Percentiles rank a stretch among this genome's conserved stretches.
phyloP scores from a whole-genome alignment of 2,888 invertebrate species.

The Acronicta alni region DNA sequence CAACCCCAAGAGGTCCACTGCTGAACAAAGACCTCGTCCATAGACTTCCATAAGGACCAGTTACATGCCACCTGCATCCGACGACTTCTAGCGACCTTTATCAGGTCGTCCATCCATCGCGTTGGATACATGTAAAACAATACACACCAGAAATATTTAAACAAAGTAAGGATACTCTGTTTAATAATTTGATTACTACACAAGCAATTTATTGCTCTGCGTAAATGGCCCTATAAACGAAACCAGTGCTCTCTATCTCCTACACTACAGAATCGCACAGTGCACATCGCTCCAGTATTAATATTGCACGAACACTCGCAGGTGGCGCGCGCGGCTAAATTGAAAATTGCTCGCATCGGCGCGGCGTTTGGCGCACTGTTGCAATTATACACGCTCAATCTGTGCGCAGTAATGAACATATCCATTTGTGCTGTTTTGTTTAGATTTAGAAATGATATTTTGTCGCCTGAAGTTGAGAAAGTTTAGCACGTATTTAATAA shows the following conservation, averaged over 20 bases:
- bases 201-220: background rate
- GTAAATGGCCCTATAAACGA: background rate
- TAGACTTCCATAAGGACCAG: too few species aligned
- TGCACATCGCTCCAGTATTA: conserved; percentile 63
- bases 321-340: conserved; percentile 67
- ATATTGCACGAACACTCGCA: conserved; percentile 68
- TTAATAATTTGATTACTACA: too few species aligned
- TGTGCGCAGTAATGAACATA: conserved; percentile 35
- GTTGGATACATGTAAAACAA: too few species aligned
- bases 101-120: too few species aligned
- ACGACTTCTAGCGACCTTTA: too few species aligned
- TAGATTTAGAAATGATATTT: background rate
- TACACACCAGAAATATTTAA: background rate
- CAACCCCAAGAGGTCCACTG: too few species aligned
- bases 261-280: conserved; percentile 36
- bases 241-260: conserved; percentile 25
- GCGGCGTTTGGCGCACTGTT: conserved; percentile 18
- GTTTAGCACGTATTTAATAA: too few species aligned
- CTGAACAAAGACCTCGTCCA: too few species aligned
- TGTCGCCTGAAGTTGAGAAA: too few species aligned
- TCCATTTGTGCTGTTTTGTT: conserved; percentile 11
- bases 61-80: too few species aligned
- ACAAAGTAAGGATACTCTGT: too few species aligned
- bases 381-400: conserved; percentile 38
- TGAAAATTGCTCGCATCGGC: conserved; percentile 66